Conservation (phyloP, 2,797 vertebrate species). For the Diglossa cyanea region DNA sequence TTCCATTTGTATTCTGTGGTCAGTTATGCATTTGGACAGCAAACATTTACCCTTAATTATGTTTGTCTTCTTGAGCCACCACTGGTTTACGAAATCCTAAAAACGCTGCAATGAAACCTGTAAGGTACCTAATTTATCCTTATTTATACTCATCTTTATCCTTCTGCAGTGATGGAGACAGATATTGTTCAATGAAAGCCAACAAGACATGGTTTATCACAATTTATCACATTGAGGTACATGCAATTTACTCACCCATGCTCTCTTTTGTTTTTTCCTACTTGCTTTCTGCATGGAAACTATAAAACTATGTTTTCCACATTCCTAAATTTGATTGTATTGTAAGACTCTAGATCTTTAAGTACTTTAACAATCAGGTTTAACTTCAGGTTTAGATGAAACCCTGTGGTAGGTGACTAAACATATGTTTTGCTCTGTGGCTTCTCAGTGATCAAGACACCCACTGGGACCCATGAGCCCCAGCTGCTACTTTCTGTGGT, state of each 20-base stretch:
- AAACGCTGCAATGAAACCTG: neutral
- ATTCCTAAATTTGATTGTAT: neutral
- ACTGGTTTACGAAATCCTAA: neutral
- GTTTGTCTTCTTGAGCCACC: neutral
- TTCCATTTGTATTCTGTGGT: neutral
- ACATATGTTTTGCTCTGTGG: neutral
- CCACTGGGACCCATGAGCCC: fast-evolving
- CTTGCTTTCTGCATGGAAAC: neutral
- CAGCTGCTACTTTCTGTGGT: neutral
- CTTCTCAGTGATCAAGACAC: neutral
- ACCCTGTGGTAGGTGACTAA: neutral
- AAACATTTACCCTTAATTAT: neutral
- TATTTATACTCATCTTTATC: neutral
- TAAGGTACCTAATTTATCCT: neutral
- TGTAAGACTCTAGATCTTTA: neutral
- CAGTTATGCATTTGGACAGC: neutral
- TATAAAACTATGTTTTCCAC: neutral
- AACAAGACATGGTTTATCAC: neutral
- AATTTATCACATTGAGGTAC: neutral
- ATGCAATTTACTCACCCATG: neutral
- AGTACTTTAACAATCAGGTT: neutral
- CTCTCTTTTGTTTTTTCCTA: neutral
- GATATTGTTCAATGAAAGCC: neutral
- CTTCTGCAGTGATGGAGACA: neutral
- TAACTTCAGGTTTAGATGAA: neutral